phyloP scores from a whole-genome alignment of 1,140 invertebrate species.

The Triops longicaudatus region DNA sequence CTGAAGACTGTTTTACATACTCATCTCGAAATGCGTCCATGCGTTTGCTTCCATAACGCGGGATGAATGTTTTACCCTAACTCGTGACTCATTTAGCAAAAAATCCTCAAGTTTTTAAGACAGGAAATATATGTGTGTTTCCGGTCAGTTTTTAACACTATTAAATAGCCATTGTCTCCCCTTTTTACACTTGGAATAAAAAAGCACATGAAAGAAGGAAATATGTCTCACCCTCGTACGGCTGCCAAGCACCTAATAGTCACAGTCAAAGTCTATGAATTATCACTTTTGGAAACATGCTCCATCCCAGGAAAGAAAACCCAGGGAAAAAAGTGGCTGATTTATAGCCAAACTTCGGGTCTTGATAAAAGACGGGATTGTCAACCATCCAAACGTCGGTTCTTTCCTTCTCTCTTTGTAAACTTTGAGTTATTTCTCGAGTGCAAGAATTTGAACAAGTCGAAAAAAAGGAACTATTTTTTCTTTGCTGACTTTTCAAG shows the following conservation, averaged over 20 bases:
- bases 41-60: neutral
- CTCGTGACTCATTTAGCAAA: neutral
- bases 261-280: slow-evolving; percentile 4
- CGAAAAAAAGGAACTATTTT: neutral
- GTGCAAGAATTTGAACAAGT: neutral
- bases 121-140: neutral
- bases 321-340: neutral
- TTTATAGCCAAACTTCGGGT: slow-evolving; percentile 10
- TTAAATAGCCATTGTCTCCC: neutral
- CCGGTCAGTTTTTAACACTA: neutral
- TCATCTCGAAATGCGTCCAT: neutral
- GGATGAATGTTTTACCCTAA: neutral
- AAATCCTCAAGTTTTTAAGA: neutral
- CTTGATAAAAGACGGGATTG: slow-evolving; percentile 15
- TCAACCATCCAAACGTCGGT: slow-evolving; percentile 1
- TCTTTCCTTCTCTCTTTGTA: neutral
- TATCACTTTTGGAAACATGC: neutral
- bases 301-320: neutral
- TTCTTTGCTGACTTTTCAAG: neutral
- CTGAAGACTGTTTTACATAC: neutral
- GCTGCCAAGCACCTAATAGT: slow-evolving; percentile 6
- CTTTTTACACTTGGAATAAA: neutral
- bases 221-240: neutral
- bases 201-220: neutral
- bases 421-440: neutral